Base-by-base conservation (phyloP, 2,797 vertebrate species). In the Otolemur crassicaudatus region DNA sequence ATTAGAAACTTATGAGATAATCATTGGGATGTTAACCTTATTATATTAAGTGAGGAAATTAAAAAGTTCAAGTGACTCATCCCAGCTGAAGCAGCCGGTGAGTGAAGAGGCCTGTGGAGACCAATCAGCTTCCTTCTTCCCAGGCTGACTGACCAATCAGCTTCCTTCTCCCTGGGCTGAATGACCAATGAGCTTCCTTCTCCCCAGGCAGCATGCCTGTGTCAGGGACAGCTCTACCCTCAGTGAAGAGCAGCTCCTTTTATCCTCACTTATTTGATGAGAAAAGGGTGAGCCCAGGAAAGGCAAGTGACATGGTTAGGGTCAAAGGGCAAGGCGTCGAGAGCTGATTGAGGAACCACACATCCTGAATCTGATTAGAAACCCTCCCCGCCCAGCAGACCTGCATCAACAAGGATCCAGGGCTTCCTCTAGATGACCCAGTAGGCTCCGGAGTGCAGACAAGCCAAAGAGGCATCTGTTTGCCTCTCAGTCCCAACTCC, bases 401-500 rank as follows among this genome's bases (percentile, higher is more conserved):
- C 70, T 84, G 87, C 53, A 17, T 86, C 37, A 60, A 5, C 73
- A 53, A 34, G 31, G 19, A 87, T 31, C 80, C 86, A 58, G 43
- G 34, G n/a, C 43, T 94, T 76, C 89, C 31, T 79, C n/a, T 80
- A 79, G 83, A 88, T 46, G 72, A 84, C 58, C 56, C 60, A 2
- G 86, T 40, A 56, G 0, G 1, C 65, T 12, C 60, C 53, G 22
- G 86, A 46, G 70, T 72, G 25, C 46, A 92, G 86, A 76, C 82
- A 63, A 27, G 27, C 91, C 25, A 70, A 17, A 56, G 81, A 88
- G 81, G 89, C 77, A 56, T 91, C 85, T 92, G 73, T 95, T 79
- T 72, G 22, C 87, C 81, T 89, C 69, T 34, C 69, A 70, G 72
- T 22, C 43, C 69, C 49, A 67, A 1, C 87, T 67, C 46, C 94